phyloP scores from a whole-genome alignment of 2,797 vertebrate genomes.

The Ctenosaura bakeri region DNA sequence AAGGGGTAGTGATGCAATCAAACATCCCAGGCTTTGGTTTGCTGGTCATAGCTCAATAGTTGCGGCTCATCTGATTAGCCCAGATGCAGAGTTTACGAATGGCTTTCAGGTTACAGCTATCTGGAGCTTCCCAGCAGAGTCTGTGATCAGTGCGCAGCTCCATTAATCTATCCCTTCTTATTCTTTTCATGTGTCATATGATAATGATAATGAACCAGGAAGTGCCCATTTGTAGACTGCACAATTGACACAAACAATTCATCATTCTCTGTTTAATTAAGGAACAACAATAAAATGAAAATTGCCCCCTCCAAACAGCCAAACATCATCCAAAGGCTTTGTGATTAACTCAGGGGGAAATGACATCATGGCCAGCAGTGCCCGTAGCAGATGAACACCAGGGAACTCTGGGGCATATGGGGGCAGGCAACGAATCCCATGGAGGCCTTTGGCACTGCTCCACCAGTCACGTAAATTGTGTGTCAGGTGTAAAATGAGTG shows the following conservation, averaged over 20 bases:
- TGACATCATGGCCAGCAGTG: conserved; percentile 35
- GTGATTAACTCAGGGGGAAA: conserved; percentile 49
- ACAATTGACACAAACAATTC: conserved; percentile 74
- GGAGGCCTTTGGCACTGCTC: conserved; percentile 21
- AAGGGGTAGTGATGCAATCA: conserved; percentile 34
- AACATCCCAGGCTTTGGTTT: conserved; percentile 5
- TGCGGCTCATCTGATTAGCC: conserved; percentile 46
- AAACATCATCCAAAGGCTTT: conserved; percentile 57
- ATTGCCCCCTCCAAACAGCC: conserved; percentile 55
- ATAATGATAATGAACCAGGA: conserved; percentile 74
- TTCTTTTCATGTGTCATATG: conserved; percentile 69
- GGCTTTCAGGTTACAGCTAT: conserved; percentile 47
- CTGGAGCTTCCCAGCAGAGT: conserved; percentile 49
- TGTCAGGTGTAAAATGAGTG: conserved; percentile 33
- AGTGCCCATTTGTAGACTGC: conserved; percentile 67
- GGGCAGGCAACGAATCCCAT: conserved; percentile 28
- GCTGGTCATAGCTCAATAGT: conserved; percentile 38
- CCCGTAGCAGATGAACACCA: conserved; percentile 55
- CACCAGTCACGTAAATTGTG: conserved; percentile 42
- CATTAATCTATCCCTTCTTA: conserved; percentile 68
- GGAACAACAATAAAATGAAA: conserved; percentile 74
- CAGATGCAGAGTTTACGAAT: conserved; percentile 22
- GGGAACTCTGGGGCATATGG: background rate
- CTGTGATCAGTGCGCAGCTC: conserved; percentile 41
- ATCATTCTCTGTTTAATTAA: conserved; percentile 78